Base-by-base conservation (phyloP, 1,140 invertebrate species). In the Drosophila bocki region DNA sequence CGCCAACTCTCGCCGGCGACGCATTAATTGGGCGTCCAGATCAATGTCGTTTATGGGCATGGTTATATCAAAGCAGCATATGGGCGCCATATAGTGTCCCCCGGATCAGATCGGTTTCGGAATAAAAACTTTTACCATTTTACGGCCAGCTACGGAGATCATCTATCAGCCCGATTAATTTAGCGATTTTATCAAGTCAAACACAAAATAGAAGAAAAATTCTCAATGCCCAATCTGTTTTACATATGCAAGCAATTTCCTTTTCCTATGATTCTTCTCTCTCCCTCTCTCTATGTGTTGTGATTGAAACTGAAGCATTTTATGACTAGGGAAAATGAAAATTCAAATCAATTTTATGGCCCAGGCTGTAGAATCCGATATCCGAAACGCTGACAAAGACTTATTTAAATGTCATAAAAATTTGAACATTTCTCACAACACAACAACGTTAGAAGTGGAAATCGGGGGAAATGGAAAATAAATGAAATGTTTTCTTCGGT, bases 351-450 rank as follows among this genome's bases (percentile, higher is more conserved):
- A 78, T 80, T 77, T 83, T 64, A 76, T 76, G 64, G 32, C 51
- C 45, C 15, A 17, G 78, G 75, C 75, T 71, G 72, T 80, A 72
- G 83, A 87, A 80, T 54, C 47, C 63, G 80, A 90, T 88, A 90
- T 68, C 84, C 77, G 84, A 90, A 85, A 63, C 80, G 76, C 64
- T 69, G 79, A 78, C 76, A 87, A 76, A 88, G 71, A 78, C 76
- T 88, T 90, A 88, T 88, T 88, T 90, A 90, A 88, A 90, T 85
- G 85, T 83, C 65, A 81, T 88, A 85, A 88, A 88, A 84, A 42
- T 59, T 47, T 65, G 62, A 76, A 72, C 54, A 86, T 76, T 86
- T 82, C 82, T 78, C 75, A 87, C 75, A 87, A 87, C 61, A 82
- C 50, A 60, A 53, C 42, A 42, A 42, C 51, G 35, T 62, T 33